Percentiles rank a stretch among this genome's conserved stretches.
Evolutionary conservation across 1,140 invertebrate species (phyloP).

Genomic region (Halotydeus destructor): DNA sequence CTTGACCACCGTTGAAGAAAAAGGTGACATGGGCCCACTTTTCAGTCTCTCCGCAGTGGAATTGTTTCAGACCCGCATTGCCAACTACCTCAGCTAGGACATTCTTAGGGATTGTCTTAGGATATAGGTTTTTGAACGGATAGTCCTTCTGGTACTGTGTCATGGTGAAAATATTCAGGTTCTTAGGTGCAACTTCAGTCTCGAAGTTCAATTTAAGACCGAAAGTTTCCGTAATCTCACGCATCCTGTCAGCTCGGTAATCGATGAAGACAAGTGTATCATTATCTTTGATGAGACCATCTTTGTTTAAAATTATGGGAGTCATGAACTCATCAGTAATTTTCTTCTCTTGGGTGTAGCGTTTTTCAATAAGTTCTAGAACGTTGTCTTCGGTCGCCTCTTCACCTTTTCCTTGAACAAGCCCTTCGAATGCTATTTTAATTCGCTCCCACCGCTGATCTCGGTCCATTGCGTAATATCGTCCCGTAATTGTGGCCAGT

Average conservation of each 20-base stretch:
- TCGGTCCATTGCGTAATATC: constrained; percentile 33
- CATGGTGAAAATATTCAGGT: constrained; percentile 22
- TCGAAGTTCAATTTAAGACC: constrained; percentile 25
- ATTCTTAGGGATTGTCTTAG: constrained; percentile 25
- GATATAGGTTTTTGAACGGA: constrained; percentile 26
- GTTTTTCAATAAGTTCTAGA: constrained; percentile 19
- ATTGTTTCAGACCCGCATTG: constrained; percentile 23
- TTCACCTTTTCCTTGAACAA: constrained; percentile 27
- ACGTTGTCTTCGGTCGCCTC: constrained; percentile 18
- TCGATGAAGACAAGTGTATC: constrained; percentile 30
- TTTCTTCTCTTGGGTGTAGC: constrained; percentile 13
- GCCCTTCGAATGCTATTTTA: constrained; percentile 29
- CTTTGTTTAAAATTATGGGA: constrained; percentile 26
- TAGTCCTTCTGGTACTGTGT: constrained; percentile 31
- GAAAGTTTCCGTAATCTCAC: constrained; percentile 27
- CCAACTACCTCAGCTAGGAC: constrained; percentile 28
- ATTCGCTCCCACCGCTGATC: constrained; percentile 29
- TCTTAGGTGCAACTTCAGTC: constrained; percentile 20
- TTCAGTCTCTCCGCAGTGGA: constrained; percentile 31
- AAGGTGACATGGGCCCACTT: constrained; percentile 32
- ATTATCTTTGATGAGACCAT: constrained; percentile 24
- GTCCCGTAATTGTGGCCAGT: constrained; percentile 27
- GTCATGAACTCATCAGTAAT: constrained; percentile 30
- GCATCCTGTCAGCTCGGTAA: constrained; percentile 29
- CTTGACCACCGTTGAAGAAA: constrained; percentile 30